These are phyloP conservation scores for Stenodema calcarata DNA, from an alignment of 2,888 invertebrate genomes.

Conservation along the genomic window DNA sequence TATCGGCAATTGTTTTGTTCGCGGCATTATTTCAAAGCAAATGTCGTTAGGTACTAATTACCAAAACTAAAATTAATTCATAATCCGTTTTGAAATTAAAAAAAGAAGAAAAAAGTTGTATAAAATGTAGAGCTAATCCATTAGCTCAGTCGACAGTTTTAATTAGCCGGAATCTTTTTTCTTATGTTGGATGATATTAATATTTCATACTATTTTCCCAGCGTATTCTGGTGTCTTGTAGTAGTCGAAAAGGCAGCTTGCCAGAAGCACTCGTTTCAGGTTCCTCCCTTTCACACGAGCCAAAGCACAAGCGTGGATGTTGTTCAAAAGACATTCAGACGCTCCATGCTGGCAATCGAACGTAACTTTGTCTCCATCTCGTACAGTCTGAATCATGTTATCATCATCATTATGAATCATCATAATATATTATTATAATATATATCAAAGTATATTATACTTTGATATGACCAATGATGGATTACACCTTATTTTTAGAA, in stretches of 20 bases:
- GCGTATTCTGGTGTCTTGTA: background rate
- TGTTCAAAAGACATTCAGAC: conserved; percentile 14
- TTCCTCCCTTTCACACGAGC: background rate
- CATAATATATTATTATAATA: no score
- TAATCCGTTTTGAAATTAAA: no score
- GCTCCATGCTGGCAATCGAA: conserved; percentile 29
- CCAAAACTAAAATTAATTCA: no score
- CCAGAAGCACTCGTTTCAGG: background rate
- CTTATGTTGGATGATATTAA: background rate
- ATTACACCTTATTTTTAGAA: no score
- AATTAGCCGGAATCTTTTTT: no score
- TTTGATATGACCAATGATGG: no score
- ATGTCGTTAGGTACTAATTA: no score
- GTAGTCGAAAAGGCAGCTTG: conserved; percentile 20
- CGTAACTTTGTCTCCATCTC: background rate
- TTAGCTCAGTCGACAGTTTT: background rate
- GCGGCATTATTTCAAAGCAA: no score
- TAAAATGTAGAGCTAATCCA: no score
- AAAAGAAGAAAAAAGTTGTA: no score
- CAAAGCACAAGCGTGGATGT: conserved; percentile 37
- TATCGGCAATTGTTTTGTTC: no score
- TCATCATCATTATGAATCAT: no score
- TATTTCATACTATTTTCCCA: background rate
- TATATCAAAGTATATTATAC: background rate
- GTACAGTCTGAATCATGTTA: conserved; percentile 9